These are phyloP conservation scores for Falco concolor DNA, from an alignment of 2,797 vertebrate species.

Conservation along the genomic window DNA sequence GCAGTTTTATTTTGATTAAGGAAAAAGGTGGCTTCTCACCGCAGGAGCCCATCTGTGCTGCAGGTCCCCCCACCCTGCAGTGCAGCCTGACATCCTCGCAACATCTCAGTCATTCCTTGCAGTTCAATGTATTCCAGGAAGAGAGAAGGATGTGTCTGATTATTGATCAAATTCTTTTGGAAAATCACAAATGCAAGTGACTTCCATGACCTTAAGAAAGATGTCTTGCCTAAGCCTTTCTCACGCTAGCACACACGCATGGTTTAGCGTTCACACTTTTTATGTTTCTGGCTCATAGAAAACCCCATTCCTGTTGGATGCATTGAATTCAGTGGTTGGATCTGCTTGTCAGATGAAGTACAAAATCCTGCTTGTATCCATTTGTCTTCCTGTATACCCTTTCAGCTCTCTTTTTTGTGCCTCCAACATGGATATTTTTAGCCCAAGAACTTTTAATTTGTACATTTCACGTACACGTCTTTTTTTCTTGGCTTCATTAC, in stretches of 20 bases:
- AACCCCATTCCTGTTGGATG: not conserved
- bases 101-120: not conserved
- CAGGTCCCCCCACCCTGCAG: not conserved
- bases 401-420: not conserved
- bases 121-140: not conserved
- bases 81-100: not conserved
- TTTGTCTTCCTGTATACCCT: not conserved
- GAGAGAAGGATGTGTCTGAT: not conserved
- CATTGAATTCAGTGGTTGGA: not conserved
- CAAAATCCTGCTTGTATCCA: not conserved
- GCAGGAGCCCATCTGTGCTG: not conserved
- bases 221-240: not conserved
- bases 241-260: not conserved
- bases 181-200: not conserved
- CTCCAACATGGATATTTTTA: not conserved
- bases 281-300: not conserved
- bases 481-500: not conserved
- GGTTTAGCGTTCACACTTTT: not conserved
- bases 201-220: not conserved
- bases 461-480: not conserved
- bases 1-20: not conserved
- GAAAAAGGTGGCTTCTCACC: not conserved
- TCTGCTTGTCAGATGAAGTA: not conserved
- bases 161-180: not conserved
- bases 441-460: not conserved